Evolutionary conservation across 2,797 vertebrate species (phyloP).

Genomic region (Channa striata): DNA sequence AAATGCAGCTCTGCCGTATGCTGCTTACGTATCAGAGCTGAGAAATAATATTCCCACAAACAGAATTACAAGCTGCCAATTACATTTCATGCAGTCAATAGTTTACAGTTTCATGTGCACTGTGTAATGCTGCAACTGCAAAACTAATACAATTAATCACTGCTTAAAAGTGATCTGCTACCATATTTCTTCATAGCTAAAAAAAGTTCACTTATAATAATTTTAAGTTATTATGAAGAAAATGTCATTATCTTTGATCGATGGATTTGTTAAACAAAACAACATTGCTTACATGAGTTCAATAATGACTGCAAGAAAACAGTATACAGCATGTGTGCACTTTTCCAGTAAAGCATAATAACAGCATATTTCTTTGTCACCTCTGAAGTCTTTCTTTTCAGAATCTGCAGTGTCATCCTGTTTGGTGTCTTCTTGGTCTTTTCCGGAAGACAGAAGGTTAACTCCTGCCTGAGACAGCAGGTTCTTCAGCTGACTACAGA

Average conservation of each 20-base stretch:
- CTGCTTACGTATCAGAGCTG: slow-evolving; percentile 92
- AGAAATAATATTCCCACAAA: not conserved
- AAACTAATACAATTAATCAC: not conserved
- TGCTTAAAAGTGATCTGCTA: not conserved
- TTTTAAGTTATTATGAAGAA: not conserved
- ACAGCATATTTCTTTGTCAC: slow-evolving; percentile 66
- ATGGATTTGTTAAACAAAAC: not conserved
- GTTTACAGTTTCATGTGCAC: too few relatives aligned
- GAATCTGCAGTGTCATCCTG: slow-evolving; percentile 85
- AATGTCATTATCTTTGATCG: not conserved
- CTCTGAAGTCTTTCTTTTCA: slow-evolving; percentile 95
- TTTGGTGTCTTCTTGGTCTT: slow-evolving; percentile 85
- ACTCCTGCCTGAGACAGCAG: slow-evolving; percentile 94
- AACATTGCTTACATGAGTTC: not conserved
- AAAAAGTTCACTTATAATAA: not conserved
- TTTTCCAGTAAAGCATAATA: not conserved
- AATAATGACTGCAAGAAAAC: not conserved
- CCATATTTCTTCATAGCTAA: not conserved
- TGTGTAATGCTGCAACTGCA: too few relatives aligned
- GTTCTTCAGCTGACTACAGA: slow-evolving; percentile 98
- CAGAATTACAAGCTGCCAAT: too few relatives aligned
- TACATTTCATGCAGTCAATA: too few relatives aligned
- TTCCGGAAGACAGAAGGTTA: slow-evolving; percentile 85
- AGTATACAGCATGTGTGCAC: too few relatives aligned
- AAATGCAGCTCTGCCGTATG: slow-evolving; percentile 95